Conservation (phyloP, 2,113 vertebrate species). For the Oreotrochilus melanogaster region DNA sequence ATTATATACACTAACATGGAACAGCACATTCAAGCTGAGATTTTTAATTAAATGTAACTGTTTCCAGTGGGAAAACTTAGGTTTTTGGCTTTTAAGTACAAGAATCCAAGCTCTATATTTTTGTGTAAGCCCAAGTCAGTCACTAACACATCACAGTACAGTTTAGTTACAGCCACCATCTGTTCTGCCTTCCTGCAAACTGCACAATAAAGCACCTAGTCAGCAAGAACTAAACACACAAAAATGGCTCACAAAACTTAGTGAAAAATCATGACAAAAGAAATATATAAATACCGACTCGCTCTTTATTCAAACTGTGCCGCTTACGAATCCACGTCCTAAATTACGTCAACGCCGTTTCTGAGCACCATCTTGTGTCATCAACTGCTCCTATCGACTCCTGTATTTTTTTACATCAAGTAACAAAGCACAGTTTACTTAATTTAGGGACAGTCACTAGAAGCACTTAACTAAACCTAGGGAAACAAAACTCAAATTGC, state of each 20-base stretch:
- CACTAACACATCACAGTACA: background rate
- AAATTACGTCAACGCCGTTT: constrained; percentile 77
- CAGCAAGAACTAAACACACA: constrained; percentile 24
- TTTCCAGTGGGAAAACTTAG: constrained; percentile 76
- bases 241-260: constrained; percentile 63
- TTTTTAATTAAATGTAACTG: background rate
- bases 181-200: constrained; percentile 52
- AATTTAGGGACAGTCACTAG: constrained; percentile 75
- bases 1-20: constrained; percentile 34
- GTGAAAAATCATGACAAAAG: constrained; percentile 76
- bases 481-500: constrained; percentile 61
- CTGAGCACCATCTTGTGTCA: constrained; percentile 79
- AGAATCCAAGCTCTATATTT: constrained; percentile 20
- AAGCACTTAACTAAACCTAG: constrained; percentile 69
- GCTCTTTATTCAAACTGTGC: constrained; percentile 82
- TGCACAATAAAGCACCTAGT: constrained; percentile 37
- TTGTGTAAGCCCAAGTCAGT: background rate
- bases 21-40: background rate
- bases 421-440: constrained; percentile 81
- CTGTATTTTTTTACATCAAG: constrained; percentile 82
- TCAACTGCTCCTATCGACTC: constrained; percentile 81
- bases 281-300: constrained; percentile 81
- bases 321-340: constrained; percentile 80
- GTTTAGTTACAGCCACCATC: background rate
- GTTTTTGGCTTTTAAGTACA: background rate